Evolutionary conservation across 2,888 invertebrate species (phyloP).

Genomic region (Arenicola marina): DNA sequence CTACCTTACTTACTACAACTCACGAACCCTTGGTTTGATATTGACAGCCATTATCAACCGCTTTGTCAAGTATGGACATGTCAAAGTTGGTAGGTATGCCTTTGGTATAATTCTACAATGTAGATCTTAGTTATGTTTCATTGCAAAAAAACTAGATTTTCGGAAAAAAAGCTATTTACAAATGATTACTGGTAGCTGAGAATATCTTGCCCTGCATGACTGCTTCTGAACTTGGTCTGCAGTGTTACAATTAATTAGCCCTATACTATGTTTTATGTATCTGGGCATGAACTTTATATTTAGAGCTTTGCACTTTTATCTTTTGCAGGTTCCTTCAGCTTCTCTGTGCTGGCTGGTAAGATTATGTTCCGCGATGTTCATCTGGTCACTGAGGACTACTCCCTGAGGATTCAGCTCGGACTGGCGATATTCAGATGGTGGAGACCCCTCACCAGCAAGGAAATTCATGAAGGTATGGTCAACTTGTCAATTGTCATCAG

Average conservation of each 20-base stretch:
- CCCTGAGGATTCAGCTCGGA: conserved; percentile 91
- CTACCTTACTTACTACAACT: conserved; percentile 94
- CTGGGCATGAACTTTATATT: background rate
- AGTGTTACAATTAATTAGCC: too few relatives aligned
- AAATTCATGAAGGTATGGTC: conserved; percentile 89
- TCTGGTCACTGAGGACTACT: conserved; percentile 91
- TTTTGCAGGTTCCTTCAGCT: conserved; percentile 83
- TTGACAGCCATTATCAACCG: conserved; percentile 86
- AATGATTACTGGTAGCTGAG: too few relatives aligned
- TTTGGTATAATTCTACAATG: too few relatives aligned
- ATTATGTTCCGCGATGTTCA: conserved; percentile 97
- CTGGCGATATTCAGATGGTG: conserved; percentile 98
- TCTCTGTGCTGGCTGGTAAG: conserved; percentile 96
- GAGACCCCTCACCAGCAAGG: conserved; percentile 92
- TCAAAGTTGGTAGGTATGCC: conserved; percentile 71
- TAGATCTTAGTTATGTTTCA: too few relatives aligned
- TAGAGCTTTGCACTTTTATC: conserved; percentile 14
- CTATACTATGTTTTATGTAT: too few relatives aligned
- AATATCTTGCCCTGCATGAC: too few relatives aligned
- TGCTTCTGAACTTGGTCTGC: too few relatives aligned
- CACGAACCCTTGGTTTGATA: conserved; percentile 86
- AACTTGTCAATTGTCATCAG: too few relatives aligned
- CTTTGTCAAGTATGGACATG: conserved; percentile 80
- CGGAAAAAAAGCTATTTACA: too few relatives aligned
- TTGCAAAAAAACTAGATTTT: too few relatives aligned